phyloP scores from a whole-genome alignment of 64 coral and sea anemone genomes.

The Pocillopora damicornis region DNA sequence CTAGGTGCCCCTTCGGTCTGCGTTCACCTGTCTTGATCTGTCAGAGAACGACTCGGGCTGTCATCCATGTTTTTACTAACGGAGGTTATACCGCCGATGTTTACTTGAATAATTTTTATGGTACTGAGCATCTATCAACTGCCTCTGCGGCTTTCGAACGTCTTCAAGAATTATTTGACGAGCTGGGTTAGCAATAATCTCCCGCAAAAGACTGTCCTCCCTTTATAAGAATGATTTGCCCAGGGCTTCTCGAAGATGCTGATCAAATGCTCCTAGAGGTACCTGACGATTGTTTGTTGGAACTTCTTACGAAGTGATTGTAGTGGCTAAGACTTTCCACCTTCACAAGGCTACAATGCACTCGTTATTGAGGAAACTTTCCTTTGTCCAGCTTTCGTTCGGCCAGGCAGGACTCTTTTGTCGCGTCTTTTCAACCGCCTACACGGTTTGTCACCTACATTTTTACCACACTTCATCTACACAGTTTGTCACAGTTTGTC shows the following conservation, averaged over 20 bases:
- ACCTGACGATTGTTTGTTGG: background rate
- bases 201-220: slow-evolving; percentile 21
- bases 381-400: background rate
- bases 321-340: background rate
- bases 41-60: slow-evolving; percentile 7
- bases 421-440: background rate
- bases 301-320: background rate
- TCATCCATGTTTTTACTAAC: slow-evolving; percentile 11
- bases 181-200: background rate
- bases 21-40: slow-evolving; percentile 17
- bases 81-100: slow-evolving; percentile 24
- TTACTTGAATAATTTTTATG: slow-evolving; percentile 31
- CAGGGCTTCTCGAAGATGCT: background rate
- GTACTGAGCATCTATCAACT: background rate
- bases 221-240: slow-evolving; percentile 14
- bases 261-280: background rate
- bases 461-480: background rate
- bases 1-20: slow-evolving; percentile 32
- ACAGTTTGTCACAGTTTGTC: background rate
- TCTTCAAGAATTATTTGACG: background rate
- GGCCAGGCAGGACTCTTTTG: background rate
- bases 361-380: background rate
- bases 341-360: background rate
- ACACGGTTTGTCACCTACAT: background rate
- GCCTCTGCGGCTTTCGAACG: background rate